phyloP scores from a whole-genome alignment of 2,113 vertebrate genomes.

The Poicephalus meyeri region DNA sequence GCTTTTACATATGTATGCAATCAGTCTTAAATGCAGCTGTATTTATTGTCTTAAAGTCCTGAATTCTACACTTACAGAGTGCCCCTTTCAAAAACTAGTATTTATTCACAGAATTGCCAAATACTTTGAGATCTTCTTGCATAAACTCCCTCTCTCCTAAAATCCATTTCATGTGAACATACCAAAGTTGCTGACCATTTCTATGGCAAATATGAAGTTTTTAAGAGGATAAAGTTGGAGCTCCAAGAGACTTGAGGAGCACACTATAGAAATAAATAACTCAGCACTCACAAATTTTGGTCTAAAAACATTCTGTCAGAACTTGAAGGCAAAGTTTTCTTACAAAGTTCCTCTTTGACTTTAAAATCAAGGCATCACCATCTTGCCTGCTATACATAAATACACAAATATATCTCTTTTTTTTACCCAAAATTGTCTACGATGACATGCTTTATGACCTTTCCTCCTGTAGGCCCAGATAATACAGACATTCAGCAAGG shows the following conservation, averaged over 20 bases:
- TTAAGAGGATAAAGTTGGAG: neutral
- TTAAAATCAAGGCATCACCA: neutral
- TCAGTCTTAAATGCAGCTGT: conserved; percentile 59
- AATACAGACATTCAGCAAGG: neutral
- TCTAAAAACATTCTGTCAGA: neutral
- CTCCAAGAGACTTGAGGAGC: neutral
- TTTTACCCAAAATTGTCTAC: neutral
- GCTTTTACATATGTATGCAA: conserved; percentile 68
- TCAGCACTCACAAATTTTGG: neutral
- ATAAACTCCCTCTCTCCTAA: neutral
- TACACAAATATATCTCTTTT: neutral
- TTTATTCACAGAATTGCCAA: neutral
- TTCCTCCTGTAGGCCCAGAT: neutral
- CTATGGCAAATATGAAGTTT: neutral
- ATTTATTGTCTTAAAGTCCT: conserved; percentile 43
- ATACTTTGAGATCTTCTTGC: neutral
- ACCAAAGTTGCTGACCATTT: neutral
- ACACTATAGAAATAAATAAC: neutral
- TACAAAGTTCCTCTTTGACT: neutral
- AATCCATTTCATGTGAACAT: neutral
- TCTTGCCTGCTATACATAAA: neutral
- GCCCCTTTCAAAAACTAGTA: neutral
- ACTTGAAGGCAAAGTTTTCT: neutral
- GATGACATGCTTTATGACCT: neutral
- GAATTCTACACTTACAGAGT: neutral